Conservation (phyloP, 1,140 invertebrate genomes). For the Bombus breviceps region DNA sequence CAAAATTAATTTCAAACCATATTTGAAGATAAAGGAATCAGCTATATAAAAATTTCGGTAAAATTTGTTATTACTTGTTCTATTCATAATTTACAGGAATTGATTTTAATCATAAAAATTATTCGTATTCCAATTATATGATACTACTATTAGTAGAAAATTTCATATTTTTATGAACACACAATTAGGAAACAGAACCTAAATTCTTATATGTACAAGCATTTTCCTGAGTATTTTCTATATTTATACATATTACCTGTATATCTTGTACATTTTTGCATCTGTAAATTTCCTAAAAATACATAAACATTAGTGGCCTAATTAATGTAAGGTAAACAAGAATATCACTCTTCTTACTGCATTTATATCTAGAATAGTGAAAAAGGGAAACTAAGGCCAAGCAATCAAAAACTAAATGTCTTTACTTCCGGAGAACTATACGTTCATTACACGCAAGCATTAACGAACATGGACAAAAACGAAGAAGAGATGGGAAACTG, state of each 20-base stretch:
- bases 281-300: too few relatives aligned
- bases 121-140: too few relatives aligned
- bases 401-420: conserved; percentile 15
- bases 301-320: not conserved
- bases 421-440: conserved; percentile 20
- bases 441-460: not conserved
- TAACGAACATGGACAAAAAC: conserved; percentile 28
- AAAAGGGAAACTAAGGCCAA: conserved; percentile 1
- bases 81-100: not conserved
- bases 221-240: too few relatives aligned
- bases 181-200: too few relatives aligned
- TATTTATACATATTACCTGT: too few relatives aligned
- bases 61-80: not conserved
- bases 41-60: not conserved
- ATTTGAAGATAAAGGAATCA: not conserved
- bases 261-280: too few relatives aligned
- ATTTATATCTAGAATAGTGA: not conserved
- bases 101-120: too few relatives aligned
- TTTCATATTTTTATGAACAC: too few relatives aligned
- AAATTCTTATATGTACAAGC: too few relatives aligned
- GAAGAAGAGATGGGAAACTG: not conserved
- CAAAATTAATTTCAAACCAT: too few relatives aligned
- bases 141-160: too few relatives aligned
- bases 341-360: not conserved
- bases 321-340: not conserved